A percentile compares a stretch with the other conserved stretches of the same genome.
phyloP scores from a whole-genome alignment of 2,797 vertebrate genomes.

The Scomberomorus guttatus region DNA sequence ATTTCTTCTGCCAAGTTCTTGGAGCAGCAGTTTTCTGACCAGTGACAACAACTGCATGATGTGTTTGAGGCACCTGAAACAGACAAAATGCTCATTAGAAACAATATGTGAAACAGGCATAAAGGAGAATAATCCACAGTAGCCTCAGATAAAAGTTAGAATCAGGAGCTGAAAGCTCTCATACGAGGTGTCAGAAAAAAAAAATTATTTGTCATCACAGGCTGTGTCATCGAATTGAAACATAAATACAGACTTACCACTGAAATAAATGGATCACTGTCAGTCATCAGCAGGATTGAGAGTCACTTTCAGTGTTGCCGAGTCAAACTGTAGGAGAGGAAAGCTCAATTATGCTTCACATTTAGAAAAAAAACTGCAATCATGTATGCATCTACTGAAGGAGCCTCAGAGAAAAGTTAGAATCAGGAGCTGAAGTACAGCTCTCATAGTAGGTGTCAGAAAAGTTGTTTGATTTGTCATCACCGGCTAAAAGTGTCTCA shows the following conservation, averaged over 20 bases:
- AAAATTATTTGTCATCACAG: conserved; percentile 42
- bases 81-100: conserved; percentile 16
- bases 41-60: background rate
- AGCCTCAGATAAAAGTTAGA: conserved; percentile 49
- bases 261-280: background rate
- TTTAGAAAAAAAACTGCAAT: background rate
- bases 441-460: conserved; percentile 76
- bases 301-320: accelerated
- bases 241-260: background rate
- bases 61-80: conserved; percentile 11
- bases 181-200: conserved; percentile 70
- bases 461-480: conserved; percentile 60
- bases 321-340: conserved; percentile 10
- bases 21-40: background rate
- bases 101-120: no score
- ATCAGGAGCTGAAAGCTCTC: conserved; percentile 61
- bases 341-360: background rate
- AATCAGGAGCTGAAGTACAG: conserved; percentile 60
- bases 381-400: background rate
- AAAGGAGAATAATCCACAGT: background rate
- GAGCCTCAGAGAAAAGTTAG: conserved; percentile 63
- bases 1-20: background rate
- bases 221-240: background rate
- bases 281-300: background rate
- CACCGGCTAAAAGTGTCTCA: conserved; percentile 36